Percentiles rank a stretch among this genome's conserved stretches.
These are phyloP conservation scores for Drosophila trapezifrons DNA, from an alignment of 1,140 invertebrate genomes.

Conservation along the genomic window DNA sequence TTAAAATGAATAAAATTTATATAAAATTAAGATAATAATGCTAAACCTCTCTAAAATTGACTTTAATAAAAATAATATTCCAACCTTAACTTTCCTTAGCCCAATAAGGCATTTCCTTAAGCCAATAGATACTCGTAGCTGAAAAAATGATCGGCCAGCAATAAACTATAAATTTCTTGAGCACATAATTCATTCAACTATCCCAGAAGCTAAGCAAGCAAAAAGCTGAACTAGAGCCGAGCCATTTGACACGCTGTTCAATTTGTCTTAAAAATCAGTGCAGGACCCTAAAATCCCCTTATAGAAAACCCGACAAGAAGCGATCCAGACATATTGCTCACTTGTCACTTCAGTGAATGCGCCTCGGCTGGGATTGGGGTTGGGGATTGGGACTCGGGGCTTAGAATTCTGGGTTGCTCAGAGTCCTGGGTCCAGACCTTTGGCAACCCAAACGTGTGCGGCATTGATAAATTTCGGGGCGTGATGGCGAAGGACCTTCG, in stretches of 20 bases:
- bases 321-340: slow-evolving; percentile 71
- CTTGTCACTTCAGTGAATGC: slow-evolving; percentile 75
- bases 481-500: slow-evolving; percentile 45
- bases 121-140: slow-evolving; percentile 1
- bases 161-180: slow-evolving; percentile 24
- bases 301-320: slow-evolving; percentile 31
- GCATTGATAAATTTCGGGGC: slow-evolving; percentile 74
- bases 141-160: neutral
- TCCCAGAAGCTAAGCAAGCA: slow-evolving; percentile 36
- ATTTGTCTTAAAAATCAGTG: slow-evolving; percentile 68
- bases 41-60: neutral
- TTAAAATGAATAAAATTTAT: too few relatives aligned
- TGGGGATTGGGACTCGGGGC: neutral
- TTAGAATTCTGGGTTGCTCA: neutral
- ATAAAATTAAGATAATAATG: neutral
- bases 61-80: neutral
- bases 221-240: slow-evolving; percentile 25
- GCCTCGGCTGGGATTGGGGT: slow-evolving; percentile 21
- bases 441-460: slow-evolving; percentile 69
- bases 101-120: neutral
- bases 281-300: slow-evolving; percentile 3
- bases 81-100: neutral
- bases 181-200: slow-evolving; percentile 62
- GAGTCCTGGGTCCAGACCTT: slow-evolving; percentile 17
- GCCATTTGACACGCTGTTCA: slow-evolving; percentile 77